Base-by-base conservation (phyloP, 2,888 invertebrate genomes). In the Amphipoea oculea region DNA sequence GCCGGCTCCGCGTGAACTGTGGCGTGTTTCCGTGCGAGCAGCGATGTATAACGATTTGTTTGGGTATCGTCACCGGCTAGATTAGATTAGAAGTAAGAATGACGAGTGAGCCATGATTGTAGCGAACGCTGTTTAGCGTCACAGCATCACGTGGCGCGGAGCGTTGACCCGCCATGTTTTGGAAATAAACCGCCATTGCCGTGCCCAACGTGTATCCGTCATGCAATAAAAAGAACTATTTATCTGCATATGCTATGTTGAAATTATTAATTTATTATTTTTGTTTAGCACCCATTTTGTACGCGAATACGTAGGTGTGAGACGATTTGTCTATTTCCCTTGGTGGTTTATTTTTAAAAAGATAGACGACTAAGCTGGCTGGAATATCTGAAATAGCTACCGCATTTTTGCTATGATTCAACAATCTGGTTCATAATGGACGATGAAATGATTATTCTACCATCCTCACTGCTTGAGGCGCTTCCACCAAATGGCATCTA, bases 111-210 rank as follows among this genome's bases (percentile, higher is more conserved):
- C 91, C 91, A 91, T 92, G 91, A 93, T 92, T 90, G 92, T 91
- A 82, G 88, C 88, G 88, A 91, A 85, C 89, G 86, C 80, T 88
- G 86, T 90, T 90, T 91, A 90, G 92, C 96, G 95, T 95, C 95
- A 95, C 92, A 91, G 90, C 85, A 92, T 96, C 96, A 96, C 96
- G 96, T 96, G 89, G 89, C 90, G 70, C 88, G 91, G 96, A 92
- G 92, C 96, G 91, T 94, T 96, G 96, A 96, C 96, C 96, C 91
- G 92, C 89, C 87, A 84, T 96, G 96, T 96, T 97, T 96, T 96
- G 95, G 95, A 95, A 95, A 95, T 94, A 94, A 92, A 91, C 88
- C 88, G 88, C 86, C 86, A 89, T 91, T 91, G 91, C 83, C 90
- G 90, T 90, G 84, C 89, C 87, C 89, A 88, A 84, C 88, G 86